Evolutionary conservation across 2,797 vertebrate species (phyloP).

Genomic region (Streptopelia turtur): DNA sequence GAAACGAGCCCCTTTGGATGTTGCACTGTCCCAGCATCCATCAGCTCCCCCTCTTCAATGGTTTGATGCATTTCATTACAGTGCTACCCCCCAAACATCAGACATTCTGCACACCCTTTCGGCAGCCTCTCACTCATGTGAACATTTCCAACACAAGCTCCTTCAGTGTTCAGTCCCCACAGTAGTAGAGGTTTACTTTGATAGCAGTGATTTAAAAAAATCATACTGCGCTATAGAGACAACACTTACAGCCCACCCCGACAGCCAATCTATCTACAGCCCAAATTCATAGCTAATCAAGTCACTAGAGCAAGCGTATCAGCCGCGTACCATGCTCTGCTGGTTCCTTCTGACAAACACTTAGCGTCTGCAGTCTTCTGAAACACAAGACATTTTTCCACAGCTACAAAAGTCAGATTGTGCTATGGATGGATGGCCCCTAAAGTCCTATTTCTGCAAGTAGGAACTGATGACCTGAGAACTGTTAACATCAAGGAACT

Average conservation of each 20-base stretch:
- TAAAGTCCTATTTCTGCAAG: background rate
- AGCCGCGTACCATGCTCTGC: slow-evolving; percentile 23
- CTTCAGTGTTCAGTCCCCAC: background rate
- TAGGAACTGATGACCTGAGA: slow-evolving; percentile 20
- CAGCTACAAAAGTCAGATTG: slow-evolving; percentile 18
- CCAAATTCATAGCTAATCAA: slow-evolving; percentile 45
- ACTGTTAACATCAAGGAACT: background rate
- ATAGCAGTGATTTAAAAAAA: background rate
- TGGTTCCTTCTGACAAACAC: slow-evolving; percentile 36
- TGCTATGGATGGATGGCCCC: slow-evolving; percentile 20
- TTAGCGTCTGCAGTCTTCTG: slow-evolving; percentile 1
- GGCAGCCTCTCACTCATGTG: background rate
- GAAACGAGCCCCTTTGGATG: background rate
- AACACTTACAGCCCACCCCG: slow-evolving; percentile 1
- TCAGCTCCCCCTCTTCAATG: background rate
- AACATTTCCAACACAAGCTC: background rate
- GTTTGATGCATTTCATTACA: background rate
- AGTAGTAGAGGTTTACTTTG: slow-evolving; percentile 26
- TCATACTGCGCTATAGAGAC: background rate
- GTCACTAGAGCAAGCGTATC: background rate
- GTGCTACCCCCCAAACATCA: background rate
- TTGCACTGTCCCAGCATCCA: background rate
- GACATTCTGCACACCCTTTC: background rate
- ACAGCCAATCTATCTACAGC: slow-evolving; percentile 50
- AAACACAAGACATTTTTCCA: slow-evolving; percentile 8